Conservation (phyloP, 2,113 vertebrate species). For the Megalops atlanticus region DNA sequence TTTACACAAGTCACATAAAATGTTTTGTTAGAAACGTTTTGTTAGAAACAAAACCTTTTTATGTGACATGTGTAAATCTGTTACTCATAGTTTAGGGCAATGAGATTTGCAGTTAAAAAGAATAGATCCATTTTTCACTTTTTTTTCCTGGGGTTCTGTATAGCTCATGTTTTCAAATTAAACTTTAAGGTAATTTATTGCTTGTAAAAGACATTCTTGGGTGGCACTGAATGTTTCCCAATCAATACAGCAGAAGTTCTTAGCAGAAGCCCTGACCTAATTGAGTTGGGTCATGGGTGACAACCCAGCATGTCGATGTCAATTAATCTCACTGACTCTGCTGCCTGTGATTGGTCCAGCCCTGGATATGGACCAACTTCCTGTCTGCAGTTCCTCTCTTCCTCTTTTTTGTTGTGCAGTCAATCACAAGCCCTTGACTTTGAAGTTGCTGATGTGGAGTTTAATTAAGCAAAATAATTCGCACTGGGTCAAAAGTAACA, state of each 20-base stretch:
- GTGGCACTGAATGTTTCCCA: neutral
- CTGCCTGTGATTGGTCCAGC: constrained; percentile 16
- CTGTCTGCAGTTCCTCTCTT: neutral
- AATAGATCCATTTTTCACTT: too few species aligned
- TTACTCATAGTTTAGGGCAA: neutral
- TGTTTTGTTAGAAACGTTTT: too few species aligned
- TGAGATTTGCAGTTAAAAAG: too few species aligned
- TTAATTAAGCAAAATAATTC: neutral
- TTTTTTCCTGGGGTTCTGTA: neutral
- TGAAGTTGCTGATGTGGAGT: neutral
- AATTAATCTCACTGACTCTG: constrained; percentile 32
- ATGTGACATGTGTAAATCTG: too few species aligned
- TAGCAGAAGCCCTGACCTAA: constrained; percentile 30
- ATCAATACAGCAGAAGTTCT: constrained; percentile 30
- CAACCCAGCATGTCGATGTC: constrained; percentile 23
- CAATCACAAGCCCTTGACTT: neutral
- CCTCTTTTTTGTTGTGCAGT: neutral
- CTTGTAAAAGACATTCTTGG: neutral
- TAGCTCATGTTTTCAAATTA: neutral
- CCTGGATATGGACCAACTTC: constrained; percentile 25
- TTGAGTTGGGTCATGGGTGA: constrained; percentile 21
- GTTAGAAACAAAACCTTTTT: too few species aligned
- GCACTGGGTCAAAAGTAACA: too few species aligned
- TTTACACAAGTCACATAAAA: too few species aligned
- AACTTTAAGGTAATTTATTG: constrained; percentile 1